phyloP scores from a whole-genome alignment of 2,797 vertebrate species.

The Threskiornis aethiopicus region DNA sequence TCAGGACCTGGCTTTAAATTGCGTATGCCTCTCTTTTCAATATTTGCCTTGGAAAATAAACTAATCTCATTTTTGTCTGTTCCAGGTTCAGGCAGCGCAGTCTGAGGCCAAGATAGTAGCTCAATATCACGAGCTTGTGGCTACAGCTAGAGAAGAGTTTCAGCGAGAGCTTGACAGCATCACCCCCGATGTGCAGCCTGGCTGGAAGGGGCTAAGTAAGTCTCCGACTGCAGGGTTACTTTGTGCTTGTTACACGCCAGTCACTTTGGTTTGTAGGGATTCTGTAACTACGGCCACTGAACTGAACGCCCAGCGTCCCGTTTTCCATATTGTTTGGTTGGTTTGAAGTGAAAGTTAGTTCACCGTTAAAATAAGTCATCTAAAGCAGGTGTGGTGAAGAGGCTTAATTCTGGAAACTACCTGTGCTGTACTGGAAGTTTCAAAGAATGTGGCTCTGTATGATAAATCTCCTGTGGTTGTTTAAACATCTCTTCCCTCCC shows the following conservation, averaged over 20 bases:
- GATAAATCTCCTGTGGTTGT: background rate
- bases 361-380: background rate
- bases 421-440: background rate
- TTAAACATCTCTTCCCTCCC: background rate
- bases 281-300: background rate
- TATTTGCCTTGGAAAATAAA: background rate
- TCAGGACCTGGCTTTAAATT: background rate
- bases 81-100: constrained; percentile 89
- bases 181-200: constrained; percentile 90
- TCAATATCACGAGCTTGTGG: constrained; percentile 93
- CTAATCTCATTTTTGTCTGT: background rate
- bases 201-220: constrained; percentile 97
- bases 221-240: background rate
- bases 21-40: accelerated
- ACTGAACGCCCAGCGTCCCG: background rate
- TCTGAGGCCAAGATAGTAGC: constrained; percentile 92
- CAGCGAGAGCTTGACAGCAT: constrained; percentile 92
- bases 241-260: background rate
- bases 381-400: background rate
- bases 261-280: background rate
- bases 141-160: constrained; percentile 90
- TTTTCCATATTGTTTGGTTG: background rate
- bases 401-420: background rate
- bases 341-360: background rate
- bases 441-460: background rate